Percentiles rank a stretch among this genome's conserved stretches.
phyloP scores from a whole-genome alignment of 2,888 invertebrate genomes.

The Nemoura dubitans region DNA sequence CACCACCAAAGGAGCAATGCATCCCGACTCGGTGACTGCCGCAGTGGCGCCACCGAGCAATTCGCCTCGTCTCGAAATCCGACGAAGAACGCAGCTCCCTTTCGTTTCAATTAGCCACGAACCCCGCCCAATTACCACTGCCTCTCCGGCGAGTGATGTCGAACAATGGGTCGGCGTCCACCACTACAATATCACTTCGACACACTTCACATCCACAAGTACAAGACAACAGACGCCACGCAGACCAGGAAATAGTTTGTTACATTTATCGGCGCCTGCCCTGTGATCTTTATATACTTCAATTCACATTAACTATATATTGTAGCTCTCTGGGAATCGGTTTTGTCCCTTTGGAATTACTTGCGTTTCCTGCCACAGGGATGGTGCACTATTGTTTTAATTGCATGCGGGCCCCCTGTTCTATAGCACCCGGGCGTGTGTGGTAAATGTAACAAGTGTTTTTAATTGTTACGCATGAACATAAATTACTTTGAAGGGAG shows the following conservation, averaged over 20 bases:
- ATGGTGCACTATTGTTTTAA: not conserved
- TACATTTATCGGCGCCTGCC: not conserved
- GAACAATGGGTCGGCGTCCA: not conserved
- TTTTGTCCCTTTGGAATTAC: not conserved
- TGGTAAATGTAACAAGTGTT: too few species aligned
- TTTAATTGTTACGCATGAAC: too few species aligned
- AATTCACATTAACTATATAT: too few species aligned
- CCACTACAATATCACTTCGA: not conserved
- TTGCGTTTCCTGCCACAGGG: not conserved
- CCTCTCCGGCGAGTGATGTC: not conserved
- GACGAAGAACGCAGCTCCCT: not conserved
- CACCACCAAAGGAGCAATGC: too few species aligned
- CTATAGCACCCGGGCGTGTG: not conserved
- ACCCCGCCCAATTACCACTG: not conserved
- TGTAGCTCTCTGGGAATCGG: not conserved
- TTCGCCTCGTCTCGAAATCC: not conserved
- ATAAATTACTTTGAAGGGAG: too few species aligned
- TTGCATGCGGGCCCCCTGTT: not conserved
- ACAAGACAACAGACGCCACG: not conserved
- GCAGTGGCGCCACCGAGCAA: not conserved
- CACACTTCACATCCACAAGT: too few species aligned
- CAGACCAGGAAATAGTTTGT: constrained; percentile 5
- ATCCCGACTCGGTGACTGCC: not conserved
- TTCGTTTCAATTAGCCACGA: not conserved
- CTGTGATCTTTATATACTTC: not conserved